Percentiles rank a stretch among this genome's conserved stretches.
Evolutionary conservation across 2,888 invertebrate genomes (phyloP).

Genomic region (Melinaea menophilus): DNA sequence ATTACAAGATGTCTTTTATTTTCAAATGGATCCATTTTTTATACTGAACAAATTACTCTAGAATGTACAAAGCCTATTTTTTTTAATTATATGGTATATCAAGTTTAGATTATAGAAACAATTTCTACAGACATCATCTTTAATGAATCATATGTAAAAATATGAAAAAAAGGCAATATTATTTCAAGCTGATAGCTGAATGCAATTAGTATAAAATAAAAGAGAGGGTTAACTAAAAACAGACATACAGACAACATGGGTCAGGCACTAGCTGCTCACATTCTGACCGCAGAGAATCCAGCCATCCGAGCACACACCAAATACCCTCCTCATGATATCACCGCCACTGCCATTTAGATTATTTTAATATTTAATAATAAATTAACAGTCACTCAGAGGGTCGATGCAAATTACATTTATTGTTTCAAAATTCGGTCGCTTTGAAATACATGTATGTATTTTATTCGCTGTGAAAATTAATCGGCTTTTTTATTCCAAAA

Average conservation of each 20-base stretch:
- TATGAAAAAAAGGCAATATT: too few species aligned
- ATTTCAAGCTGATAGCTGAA: background rate
- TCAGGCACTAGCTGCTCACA: slow-evolving; percentile 68
- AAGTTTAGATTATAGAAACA: too few species aligned
- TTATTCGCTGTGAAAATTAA: slow-evolving; percentile 15
- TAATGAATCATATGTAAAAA: too few species aligned
- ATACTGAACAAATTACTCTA: too few species aligned
- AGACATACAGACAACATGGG: slow-evolving; percentile 76
- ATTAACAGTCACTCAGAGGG: too few species aligned
- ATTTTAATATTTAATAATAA: background rate
- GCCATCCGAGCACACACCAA: slow-evolving; percentile 76
- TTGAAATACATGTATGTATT: too few species aligned
- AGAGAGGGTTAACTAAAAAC: slow-evolving; percentile 37
- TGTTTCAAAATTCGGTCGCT: too few species aligned
- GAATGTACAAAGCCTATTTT: too few species aligned
- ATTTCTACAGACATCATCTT: too few species aligned
- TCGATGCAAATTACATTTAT: too few species aligned
- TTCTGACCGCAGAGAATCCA: slow-evolving; percentile 75
- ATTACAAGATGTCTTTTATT: background rate
- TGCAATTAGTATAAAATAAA: slow-evolving; percentile 9
- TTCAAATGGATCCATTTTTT: too few species aligned
- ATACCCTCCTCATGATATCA: slow-evolving; percentile 71
- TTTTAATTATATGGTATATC: too few species aligned
- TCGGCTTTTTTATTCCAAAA: background rate
- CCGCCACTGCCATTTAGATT: slow-evolving; percentile 49